Evolutionary conservation across 2,888 invertebrate genomes (phyloP).

Genomic region (Melinopterus prodromus): DNA sequence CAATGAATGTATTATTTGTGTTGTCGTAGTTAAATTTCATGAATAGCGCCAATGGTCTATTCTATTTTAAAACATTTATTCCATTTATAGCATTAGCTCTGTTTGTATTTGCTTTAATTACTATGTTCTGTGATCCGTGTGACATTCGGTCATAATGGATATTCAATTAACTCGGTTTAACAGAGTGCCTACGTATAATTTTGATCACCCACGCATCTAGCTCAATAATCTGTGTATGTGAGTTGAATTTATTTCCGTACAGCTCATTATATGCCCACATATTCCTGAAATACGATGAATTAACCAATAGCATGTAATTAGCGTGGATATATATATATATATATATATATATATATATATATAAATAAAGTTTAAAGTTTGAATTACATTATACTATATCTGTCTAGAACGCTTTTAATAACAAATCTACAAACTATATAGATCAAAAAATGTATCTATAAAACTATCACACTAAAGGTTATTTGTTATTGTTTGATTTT

Average conservation of each 20-base stretch:
- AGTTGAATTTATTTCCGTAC: not conserved
- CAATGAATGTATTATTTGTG: too few relatives aligned
- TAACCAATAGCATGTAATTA: not conserved
- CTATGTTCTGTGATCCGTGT: not conserved
- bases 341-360: too few relatives aligned
- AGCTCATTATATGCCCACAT: not conserved
- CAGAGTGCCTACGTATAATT: too few relatives aligned
- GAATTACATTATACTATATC: too few relatives aligned
- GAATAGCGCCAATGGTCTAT: not conserved
- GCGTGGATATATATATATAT: not conserved
- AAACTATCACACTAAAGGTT: too few relatives aligned
- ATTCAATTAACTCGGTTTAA: not conserved
- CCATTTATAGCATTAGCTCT: not conserved
- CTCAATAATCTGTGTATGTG: not conserved
- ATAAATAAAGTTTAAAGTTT: too few relatives aligned
- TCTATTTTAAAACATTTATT: not conserved
- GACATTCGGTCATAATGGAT: not conserved
- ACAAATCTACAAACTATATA: too few relatives aligned
- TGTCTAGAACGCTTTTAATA: too few relatives aligned
- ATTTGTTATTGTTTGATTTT: too few relatives aligned
- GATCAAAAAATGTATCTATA: too few relatives aligned
- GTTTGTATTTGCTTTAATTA: not conserved
- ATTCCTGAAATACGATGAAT: not conserved
- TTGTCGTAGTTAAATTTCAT: too few relatives aligned
- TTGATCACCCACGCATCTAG: too few relatives aligned